Percentiles rank a stretch among this genome's conserved stretches.
Evolutionary conservation across 2,888 invertebrate genomes (phyloP).

Genomic region (Frankliniella intonsa): DNA sequence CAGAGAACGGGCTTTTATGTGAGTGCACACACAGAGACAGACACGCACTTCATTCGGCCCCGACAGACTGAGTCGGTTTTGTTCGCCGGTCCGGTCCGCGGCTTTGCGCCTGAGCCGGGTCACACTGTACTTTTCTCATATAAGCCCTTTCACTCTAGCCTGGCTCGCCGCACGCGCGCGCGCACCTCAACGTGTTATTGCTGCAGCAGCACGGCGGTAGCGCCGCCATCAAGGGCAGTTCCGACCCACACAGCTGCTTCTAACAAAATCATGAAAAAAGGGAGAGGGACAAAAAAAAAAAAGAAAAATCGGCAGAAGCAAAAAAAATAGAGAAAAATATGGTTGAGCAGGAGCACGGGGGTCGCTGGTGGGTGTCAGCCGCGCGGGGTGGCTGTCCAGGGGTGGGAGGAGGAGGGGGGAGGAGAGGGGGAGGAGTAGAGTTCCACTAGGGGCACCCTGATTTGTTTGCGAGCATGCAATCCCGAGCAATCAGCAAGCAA

Average conservation of each 20-base stretch:
- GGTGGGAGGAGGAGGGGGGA: neutral
- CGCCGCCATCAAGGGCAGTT: no score
- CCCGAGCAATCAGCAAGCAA: conserved; percentile 3
- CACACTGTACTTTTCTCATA: no score
- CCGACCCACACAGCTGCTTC: no score
- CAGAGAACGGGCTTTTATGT: no score
- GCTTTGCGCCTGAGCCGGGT: no score
- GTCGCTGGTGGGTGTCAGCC: no score
- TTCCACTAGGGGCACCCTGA: neutral
- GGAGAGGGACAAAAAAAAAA: neutral
- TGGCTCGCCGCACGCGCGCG: no score
- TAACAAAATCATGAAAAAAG: neutral
- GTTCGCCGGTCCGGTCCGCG: neutral
- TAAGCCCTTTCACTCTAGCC: no score
- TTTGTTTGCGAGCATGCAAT: conserved; percentile 12
- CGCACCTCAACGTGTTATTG: no score
- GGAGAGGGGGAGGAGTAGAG: neutral
- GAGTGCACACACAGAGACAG: neutral
- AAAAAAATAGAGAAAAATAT: neutral
- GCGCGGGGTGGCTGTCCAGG: neutral
- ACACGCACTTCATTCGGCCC: neutral
- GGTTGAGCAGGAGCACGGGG: no score
- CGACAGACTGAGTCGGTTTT: neutral
- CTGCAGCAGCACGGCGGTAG: no score
- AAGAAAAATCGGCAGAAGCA: neutral